phyloP scores from a whole-genome alignment of 2,797 vertebrate species.

The Takifugu rubripes region DNA sequence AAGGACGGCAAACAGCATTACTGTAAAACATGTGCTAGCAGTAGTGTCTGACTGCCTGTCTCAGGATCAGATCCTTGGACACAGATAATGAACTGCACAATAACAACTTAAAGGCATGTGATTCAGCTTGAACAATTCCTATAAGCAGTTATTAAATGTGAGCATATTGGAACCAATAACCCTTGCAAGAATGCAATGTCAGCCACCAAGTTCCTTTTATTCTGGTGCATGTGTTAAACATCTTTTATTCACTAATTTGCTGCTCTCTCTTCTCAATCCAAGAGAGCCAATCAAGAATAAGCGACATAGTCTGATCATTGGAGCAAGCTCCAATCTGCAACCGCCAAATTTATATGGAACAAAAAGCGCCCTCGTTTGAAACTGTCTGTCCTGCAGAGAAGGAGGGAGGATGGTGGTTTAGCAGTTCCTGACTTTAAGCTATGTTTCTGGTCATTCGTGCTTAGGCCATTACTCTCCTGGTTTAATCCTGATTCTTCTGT shows the following conservation, averaged over 20 bases:
- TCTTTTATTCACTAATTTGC: conserved; percentile 27
- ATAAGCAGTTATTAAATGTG: too few species aligned
- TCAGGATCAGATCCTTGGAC: neutral
- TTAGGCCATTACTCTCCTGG: too few species aligned
- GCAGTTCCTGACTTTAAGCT: too few species aligned
- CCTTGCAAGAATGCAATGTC: conserved; percentile 9
- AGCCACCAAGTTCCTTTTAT: conserved; percentile 31
- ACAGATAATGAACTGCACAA: conserved; percentile 1
- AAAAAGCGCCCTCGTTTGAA: too few species aligned
- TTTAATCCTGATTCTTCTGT: too few species aligned
- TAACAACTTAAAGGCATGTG: neutral
- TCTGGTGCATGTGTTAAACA: conserved; percentile 28
- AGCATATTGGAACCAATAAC: conserved; percentile 21
- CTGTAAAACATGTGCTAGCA: conserved; percentile 18
- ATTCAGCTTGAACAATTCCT: neutral
- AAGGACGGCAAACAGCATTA: conserved; percentile 17
- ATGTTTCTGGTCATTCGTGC: too few species aligned
- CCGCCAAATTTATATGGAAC: too few species aligned
- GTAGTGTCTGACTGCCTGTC: neutral
- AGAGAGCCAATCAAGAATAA: conserved; percentile 48
- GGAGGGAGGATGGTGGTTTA: too few species aligned
- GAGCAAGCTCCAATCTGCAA: too few species aligned
- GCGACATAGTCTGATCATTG: conserved; percentile 15
- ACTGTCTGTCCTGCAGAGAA: too few species aligned
- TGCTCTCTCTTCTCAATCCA: neutral